Percentiles rank a stretch among this genome's conserved stretches.
These are phyloP conservation scores for Sphaeramia orbicularis DNA, from an alignment of 2,797 vertebrate genomes.

Conservation along the genomic window DNA sequence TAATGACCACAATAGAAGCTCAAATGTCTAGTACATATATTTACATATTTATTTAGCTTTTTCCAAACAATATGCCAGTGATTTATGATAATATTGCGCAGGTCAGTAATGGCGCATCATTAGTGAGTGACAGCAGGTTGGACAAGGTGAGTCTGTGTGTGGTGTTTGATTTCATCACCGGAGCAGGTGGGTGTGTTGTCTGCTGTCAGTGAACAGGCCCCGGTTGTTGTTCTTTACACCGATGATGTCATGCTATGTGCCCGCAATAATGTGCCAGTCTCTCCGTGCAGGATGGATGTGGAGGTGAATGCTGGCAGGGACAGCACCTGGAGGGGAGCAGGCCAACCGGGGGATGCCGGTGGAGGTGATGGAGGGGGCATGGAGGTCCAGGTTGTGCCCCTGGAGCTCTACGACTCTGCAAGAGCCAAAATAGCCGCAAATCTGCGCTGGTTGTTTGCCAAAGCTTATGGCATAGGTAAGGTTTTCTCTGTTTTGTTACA, in stretches of 20 bases:
- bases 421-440: constrained; percentile 98
- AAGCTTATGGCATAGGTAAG: constrained; percentile 95
- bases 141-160: constrained; percentile 1
- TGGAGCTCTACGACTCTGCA: constrained; percentile 95
- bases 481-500: constrained; percentile 7
- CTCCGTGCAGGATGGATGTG: constrained; percentile 88
- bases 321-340: constrained; percentile 89
- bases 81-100: neutral
- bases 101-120: fast-evolving
- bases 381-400: constrained; percentile 87
- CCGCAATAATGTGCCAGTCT: constrained; percentile 8
- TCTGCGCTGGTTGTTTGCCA: constrained; percentile 96
- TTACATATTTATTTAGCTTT: no score
- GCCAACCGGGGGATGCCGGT: constrained; percentile 72
- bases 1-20: neutral
- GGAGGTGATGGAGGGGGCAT: constrained; percentile 67
- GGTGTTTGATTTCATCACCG: neutral
- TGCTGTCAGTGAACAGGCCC: constrained; percentile 43
- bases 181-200: constrained; percentile 17
- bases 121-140: constrained; percentile 3
- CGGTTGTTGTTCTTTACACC: constrained; percentile 36
- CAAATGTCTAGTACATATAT: neutral
- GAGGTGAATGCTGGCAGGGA: constrained; percentile 86
- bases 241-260: constrained; percentile 71
- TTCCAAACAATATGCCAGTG: no score